Conservation (phyloP, 2,797 vertebrate species). For the Micrastur ruficollis region DNA sequence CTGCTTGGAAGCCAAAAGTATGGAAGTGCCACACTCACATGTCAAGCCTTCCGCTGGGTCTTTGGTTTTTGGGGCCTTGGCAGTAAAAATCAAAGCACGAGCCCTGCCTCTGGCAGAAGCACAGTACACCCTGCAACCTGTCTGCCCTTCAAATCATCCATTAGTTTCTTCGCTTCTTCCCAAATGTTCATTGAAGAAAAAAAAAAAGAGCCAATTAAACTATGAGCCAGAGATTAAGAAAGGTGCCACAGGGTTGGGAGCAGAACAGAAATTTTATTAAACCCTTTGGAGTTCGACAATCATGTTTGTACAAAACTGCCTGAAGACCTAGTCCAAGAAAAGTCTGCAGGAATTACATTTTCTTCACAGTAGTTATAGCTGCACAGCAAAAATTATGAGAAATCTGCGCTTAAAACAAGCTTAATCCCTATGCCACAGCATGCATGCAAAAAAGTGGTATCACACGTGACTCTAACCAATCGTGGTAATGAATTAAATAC, state of each 20-base stretch:
- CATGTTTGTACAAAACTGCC: background rate
- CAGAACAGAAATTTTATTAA: background rate
- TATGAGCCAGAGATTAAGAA: background rate
- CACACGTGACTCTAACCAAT: background rate
- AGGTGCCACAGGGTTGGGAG: background rate
- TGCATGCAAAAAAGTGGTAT: background rate
- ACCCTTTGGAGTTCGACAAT: background rate
- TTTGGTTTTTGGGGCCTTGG: background rate
- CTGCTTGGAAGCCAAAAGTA: background rate
- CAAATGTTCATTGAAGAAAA: background rate
- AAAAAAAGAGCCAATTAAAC: background rate
- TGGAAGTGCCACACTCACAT: accelerated
- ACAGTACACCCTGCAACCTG: background rate
- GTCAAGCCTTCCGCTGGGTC: background rate
- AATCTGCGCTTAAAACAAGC: background rate
- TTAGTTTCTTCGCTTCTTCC: background rate
- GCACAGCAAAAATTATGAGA: background rate
- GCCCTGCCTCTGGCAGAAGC: background rate
- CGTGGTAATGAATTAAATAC: background rate
- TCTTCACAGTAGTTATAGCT: background rate
- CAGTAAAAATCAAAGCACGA: background rate
- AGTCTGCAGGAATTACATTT: background rate
- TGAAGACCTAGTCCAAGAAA: background rate
- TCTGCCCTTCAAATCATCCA: background rate
- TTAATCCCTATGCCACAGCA: background rate